Percentiles rank a stretch among this genome's conserved stretches.
Conservation (phyloP, 2,888 invertebrate species). For the Hedya salicella region DNA sequence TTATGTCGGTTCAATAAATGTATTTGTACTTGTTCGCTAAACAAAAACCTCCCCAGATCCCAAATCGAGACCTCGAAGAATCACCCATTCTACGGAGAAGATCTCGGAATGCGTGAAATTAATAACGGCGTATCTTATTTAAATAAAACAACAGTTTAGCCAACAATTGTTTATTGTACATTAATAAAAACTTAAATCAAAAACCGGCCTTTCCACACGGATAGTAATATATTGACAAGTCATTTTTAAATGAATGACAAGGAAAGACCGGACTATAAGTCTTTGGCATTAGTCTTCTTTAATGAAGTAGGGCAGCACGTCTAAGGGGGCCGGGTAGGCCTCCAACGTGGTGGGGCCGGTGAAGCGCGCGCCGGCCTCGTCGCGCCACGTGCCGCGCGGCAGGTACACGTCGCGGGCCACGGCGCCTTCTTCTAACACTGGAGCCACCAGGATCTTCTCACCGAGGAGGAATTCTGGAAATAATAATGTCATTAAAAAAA, state of each 20-base stretch:
- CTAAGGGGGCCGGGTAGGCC: constrained; percentile 86
- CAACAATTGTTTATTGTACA: constrained; percentile 16
- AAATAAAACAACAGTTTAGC: constrained; percentile 8
- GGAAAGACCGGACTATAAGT: neutral
- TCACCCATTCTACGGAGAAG: too few species aligned
- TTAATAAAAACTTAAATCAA: neutral
- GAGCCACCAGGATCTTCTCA: constrained; percentile 88
- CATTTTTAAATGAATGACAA: too few species aligned
- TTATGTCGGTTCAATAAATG: too few species aligned
- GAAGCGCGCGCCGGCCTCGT: constrained; percentile 70
- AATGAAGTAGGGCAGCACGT: constrained; percentile 87
- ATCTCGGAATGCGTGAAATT: too few species aligned
- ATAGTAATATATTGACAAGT: too few species aligned
- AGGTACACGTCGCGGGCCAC: constrained; percentile 87
- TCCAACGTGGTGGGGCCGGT: constrained; percentile 84
- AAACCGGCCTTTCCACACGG: too few species aligned
- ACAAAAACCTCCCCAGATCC: too few species aligned
- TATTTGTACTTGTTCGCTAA: too few species aligned
- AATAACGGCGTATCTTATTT: neutral
- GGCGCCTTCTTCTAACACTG: constrained; percentile 87
- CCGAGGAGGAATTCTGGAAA: constrained; percentile 89
- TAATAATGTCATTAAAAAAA: neutral
- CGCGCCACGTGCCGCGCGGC: constrained; percentile 89
- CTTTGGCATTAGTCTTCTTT: constrained; percentile 54
- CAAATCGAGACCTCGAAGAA: too few species aligned